Conservation (phyloP, 1,140 invertebrate genomes). For the Zaprionus camerounensis region DNA sequence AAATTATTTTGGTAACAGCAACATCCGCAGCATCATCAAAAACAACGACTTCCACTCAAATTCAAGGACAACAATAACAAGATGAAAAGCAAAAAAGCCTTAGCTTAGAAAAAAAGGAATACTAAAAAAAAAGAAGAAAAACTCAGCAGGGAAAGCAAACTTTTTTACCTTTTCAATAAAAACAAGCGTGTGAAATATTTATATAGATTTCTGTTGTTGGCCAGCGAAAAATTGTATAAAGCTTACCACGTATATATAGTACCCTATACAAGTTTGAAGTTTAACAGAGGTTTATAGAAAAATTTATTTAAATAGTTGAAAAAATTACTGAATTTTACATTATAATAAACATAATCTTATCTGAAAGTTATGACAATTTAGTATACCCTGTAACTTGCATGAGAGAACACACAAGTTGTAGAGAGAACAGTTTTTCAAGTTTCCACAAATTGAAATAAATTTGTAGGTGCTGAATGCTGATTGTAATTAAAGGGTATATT, state of each 20-base stretch:
- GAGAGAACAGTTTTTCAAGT: too few species aligned
- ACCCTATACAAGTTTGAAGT: background rate
- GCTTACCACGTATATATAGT: background rate
- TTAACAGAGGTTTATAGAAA: too few species aligned
- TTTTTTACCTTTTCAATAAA: constrained; percentile 52
- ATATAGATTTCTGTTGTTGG: constrained; percentile 40
- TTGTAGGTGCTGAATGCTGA: too few species aligned
- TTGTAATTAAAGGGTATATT: constrained; percentile 9
- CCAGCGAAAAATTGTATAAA: constrained; percentile 19
- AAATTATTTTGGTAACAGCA: constrained; percentile 65
- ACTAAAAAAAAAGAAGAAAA: constrained; percentile 24
- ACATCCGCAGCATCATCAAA: constrained; percentile 63
- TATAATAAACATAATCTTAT: too few species aligned
- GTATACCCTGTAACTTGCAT: too few species aligned
- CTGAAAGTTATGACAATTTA: too few species aligned
- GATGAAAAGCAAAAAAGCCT: constrained; percentile 31
- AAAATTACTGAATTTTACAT: too few species aligned
- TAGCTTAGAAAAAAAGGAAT: constrained; percentile 17
- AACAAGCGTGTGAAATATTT: constrained; percentile 69
- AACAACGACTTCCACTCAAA: constrained; percentile 44
- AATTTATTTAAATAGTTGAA: too few species aligned
- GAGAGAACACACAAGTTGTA: too few species aligned
- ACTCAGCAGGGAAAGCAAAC: constrained; percentile 30
- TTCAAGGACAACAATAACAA: constrained; percentile 51
- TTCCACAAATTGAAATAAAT: too few species aligned